Evolutionary conservation across 2,113 vertebrate species (phyloP).

Genomic region (Sclerurus mexicanus): DNA sequence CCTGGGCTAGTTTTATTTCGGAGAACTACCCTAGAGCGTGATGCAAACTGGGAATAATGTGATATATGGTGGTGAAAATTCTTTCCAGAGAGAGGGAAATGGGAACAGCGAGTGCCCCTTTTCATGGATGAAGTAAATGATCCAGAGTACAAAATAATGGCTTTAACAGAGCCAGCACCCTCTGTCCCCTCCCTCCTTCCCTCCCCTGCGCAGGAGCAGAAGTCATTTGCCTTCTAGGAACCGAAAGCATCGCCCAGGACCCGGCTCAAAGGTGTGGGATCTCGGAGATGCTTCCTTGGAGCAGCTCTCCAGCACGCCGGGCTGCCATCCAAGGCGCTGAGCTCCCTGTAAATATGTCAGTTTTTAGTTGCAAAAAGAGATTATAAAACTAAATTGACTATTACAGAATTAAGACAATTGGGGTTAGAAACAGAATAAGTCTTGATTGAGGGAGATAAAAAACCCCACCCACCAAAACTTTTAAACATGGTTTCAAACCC

Average conservation of each 20-base stretch:
- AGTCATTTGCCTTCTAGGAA: slow-evolving; percentile 66
- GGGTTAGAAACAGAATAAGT: background rate
- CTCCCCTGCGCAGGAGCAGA: background rate
- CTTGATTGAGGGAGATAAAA: accelerated
- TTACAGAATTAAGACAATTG: background rate
- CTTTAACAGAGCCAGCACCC: background rate
- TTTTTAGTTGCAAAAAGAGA: background rate
- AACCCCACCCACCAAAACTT: background rate
- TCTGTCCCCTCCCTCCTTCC: background rate
- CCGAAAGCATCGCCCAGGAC: background rate
- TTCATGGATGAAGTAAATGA: background rate
- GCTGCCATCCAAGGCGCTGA: background rate
- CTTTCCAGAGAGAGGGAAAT: background rate
- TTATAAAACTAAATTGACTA: background rate
- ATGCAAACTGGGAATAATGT: background rate
- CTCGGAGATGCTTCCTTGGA: slow-evolving; percentile 21
- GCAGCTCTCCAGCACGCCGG: slow-evolving; percentile 2
- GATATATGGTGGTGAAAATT: accelerated
- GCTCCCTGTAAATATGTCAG: background rate
- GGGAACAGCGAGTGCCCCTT: background rate
- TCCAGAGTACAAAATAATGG: background rate
- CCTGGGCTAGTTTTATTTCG: background rate
- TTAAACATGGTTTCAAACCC: background rate
- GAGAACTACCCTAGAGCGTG: background rate
- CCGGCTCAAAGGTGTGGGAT: background rate